Conservation (phyloP, 1,140 invertebrate genomes). For the Drosophila insularis region DNA sequence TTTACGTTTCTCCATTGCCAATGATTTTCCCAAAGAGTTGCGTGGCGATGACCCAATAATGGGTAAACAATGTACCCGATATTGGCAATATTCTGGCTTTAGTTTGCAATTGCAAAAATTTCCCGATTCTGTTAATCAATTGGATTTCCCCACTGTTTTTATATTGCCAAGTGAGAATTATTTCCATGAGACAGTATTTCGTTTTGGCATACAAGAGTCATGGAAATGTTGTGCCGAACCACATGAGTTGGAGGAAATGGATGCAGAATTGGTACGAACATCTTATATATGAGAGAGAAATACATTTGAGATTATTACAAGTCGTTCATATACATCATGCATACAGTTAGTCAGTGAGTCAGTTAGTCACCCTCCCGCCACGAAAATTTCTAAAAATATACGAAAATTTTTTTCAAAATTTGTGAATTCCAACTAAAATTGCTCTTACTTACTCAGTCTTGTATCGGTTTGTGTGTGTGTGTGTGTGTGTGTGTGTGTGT, state of each 20-base stretch:
- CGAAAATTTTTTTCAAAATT: background rate
- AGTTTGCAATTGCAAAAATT: constrained; percentile 96
- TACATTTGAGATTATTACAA: no score
- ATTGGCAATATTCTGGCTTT: constrained; percentile 90
- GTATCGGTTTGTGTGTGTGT: no score
- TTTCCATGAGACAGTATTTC: constrained; percentile 84
- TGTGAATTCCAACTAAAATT: background rate
- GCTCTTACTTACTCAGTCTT: background rate
- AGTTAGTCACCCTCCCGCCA: background rate
- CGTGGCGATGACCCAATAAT: constrained; percentile 80
- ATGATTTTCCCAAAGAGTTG: constrained; percentile 86
- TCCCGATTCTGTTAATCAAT: constrained; percentile 93
- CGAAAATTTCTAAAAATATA: constrained; percentile 39
- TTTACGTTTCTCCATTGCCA: constrained; percentile 93
- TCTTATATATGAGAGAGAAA: background rate
- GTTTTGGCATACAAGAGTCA: constrained; percentile 84
- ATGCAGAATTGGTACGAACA: constrained; percentile 20
- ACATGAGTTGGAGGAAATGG: constrained; percentile 36
- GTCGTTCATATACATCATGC: background rate
- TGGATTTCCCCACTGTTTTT: constrained; percentile 55
- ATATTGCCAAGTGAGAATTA: constrained; percentile 90
- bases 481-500: no score
- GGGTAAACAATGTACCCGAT: constrained; percentile 88
- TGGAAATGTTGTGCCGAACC: constrained; percentile 45
- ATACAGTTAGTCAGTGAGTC: background rate